A percentile compares a stretch with the other conserved stretches of the same genome.
Evolutionary conservation across 2,113 vertebrate species (phyloP).

Genomic region (Melanocharis versteri): DNA sequence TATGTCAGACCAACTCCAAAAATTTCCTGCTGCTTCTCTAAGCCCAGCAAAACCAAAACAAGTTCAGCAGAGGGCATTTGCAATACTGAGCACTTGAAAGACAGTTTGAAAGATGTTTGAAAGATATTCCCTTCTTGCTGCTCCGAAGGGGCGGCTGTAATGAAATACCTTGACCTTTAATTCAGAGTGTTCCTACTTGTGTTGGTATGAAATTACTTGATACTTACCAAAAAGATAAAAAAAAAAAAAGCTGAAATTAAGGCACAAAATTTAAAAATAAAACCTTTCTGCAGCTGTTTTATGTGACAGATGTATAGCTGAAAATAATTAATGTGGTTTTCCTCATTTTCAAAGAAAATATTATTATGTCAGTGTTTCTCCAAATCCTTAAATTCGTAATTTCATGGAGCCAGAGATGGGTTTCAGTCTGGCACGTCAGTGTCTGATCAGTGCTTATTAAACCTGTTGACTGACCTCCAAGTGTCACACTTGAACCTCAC

Average conservation of each 20-base stretch:
- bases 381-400: not conserved
- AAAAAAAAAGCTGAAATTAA: not conserved
- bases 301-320: not conserved
- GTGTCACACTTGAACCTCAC: not conserved
- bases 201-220: not conserved
- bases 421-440: not conserved
- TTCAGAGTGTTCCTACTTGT: not conserved
- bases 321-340: not conserved
- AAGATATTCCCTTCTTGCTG: slow-evolving; percentile 5
- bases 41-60: not conserved
- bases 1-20: not conserved
- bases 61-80: slow-evolving; percentile 41
- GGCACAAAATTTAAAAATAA: not conserved
- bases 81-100: not conserved
- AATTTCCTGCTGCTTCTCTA: not conserved
- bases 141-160: slow-evolving; percentile 1
- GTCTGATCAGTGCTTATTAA: not conserved
- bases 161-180: slow-evolving; percentile 46
- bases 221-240: not conserved
- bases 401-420: not conserved
- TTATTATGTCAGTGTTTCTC: not conserved
- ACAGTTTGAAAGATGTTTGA: slow-evolving; percentile 23
- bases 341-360: not conserved
- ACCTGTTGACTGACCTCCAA: not conserved
- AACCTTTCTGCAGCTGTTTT: not conserved